Percentiles rank a stretch among this genome's conserved stretches.
These are phyloP conservation scores for Xiphophorus hellerii DNA, from an alignment of 2,113 vertebrate genomes.

Conservation along the genomic window DNA sequence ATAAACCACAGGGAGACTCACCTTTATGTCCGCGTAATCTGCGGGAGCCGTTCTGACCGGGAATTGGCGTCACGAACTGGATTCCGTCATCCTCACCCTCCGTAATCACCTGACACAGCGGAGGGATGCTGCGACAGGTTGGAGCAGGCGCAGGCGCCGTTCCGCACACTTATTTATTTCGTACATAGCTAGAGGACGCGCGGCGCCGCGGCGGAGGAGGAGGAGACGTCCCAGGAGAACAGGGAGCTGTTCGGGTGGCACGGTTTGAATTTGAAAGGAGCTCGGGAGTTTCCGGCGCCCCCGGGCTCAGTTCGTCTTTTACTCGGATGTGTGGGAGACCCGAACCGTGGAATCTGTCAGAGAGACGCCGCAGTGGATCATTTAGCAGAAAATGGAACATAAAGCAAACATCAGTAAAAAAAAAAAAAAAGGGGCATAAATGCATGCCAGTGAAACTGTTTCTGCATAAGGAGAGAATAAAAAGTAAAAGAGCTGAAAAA, in stretches of 20 bases:
- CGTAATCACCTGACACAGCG: constrained; percentile 17
- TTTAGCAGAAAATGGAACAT: neutral
- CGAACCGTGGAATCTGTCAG: neutral
- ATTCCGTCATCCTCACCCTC: constrained; percentile 2
- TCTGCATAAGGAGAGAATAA: too few species aligned
- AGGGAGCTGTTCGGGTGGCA: neutral
- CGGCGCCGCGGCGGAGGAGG: constrained; percentile 17
- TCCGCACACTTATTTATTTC: constrained; percentile 6
- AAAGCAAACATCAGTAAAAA: neutral
- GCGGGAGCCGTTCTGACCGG: neutral
- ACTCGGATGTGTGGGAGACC: constrained; percentile 11
- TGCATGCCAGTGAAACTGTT: too few species aligned
- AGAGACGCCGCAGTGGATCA: constrained; percentile 13
- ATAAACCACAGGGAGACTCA: neutral
- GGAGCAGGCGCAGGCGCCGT: constrained; percentile 3
- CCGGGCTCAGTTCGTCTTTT: constrained; percentile 35
- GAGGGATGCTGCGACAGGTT: neutral
- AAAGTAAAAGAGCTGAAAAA: too few species aligned
- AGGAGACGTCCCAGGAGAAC: constrained; percentile 28
- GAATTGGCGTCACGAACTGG: constrained; percentile 4
- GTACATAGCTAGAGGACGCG: constrained; percentile 21
- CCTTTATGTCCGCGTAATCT: neutral
- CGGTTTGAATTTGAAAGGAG: constrained; percentile 17
- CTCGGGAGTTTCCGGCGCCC: constrained; percentile 5
- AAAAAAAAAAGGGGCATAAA: too few species aligned